Conservation (phyloP, 2,797 vertebrate genomes). For the Knipowitschia caucasica region DNA sequence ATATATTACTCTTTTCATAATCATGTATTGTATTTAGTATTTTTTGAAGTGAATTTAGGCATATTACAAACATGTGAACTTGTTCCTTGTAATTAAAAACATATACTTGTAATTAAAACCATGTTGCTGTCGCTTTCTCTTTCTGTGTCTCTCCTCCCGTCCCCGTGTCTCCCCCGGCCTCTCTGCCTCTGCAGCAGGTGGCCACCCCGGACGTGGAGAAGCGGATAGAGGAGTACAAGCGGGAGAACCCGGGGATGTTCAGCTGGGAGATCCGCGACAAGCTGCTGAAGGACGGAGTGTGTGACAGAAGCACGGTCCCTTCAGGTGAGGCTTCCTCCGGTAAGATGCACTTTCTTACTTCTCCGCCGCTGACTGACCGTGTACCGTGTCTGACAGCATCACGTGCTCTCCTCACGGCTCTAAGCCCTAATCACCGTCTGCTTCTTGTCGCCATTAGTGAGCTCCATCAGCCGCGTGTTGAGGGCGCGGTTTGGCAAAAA, state of each 20-base stretch:
- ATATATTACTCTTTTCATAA: too few relatives aligned
- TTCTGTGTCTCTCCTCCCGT: neutral
- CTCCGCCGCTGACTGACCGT: conserved; percentile 59
- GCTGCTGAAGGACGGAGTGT: conserved; percentile 96
- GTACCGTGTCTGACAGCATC: conserved; percentile 53
- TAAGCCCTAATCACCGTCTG: conserved; percentile 71
- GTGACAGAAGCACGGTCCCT: conserved; percentile 95
- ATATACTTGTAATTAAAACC: too few relatives aligned
- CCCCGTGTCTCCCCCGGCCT: conserved; percentile 7
- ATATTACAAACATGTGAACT: too few relatives aligned
- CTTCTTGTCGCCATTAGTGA: conserved; percentile 87
- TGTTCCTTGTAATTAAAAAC: conserved; percentile 15
- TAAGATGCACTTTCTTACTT: conserved; percentile 80
- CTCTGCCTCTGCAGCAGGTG: conserved; percentile 90
- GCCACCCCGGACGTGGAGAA: conserved; percentile 98
- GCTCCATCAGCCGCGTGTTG: conserved; percentile 99
- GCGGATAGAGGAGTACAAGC: conserved; percentile 96
- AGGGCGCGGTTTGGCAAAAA: conserved; percentile 99
- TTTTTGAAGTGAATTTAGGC: too few relatives aligned
- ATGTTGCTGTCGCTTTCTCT: too few relatives aligned
- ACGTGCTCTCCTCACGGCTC: conserved; percentile 65
- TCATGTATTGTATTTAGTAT: too few relatives aligned
- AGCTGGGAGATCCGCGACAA: conserved; percentile 98
- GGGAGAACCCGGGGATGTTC: conserved; percentile 97
- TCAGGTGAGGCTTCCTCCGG: conserved; percentile 95